phyloP scores from a whole-genome alignment of 1,140 invertebrate species.

The Brachionus asplanchnoidis region DNA sequence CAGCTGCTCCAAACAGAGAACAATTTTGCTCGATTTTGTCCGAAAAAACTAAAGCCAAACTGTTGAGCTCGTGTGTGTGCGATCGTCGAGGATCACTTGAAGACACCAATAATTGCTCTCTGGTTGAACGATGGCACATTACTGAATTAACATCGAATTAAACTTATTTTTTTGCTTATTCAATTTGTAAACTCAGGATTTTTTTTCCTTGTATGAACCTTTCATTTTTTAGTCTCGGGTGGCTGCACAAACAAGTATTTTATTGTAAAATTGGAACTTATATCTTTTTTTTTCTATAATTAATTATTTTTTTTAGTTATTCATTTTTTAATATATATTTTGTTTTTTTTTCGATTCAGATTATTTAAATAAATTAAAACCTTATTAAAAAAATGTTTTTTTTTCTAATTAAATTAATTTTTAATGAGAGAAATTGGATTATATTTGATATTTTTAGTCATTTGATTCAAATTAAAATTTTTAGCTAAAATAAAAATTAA shows the following conservation, averaged over 20 bases:
- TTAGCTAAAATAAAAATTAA: no score
- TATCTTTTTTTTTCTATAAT: neutral
- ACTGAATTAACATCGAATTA: neutral
- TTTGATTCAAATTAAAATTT: no score
- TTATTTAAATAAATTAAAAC: no score
- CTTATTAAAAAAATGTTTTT: no score
- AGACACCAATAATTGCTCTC: neutral
- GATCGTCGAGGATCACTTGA: slow-evolving; percentile 6
- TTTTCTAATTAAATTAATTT: no score
- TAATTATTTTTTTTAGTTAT: no score
- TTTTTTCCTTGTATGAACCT: neutral
- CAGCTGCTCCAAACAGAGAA: neutral
- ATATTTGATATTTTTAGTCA: no score
- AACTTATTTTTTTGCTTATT: neutral
- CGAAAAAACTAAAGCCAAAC: neutral
- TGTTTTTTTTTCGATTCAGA: no score
- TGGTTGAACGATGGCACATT: slow-evolving; percentile 22
- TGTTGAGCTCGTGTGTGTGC: slow-evolving; percentile 27
- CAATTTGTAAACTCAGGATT: neutral
- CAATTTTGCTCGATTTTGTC: slow-evolving; percentile 19
- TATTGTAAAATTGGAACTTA: neutral
- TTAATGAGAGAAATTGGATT: no score
- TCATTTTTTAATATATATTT: neutral
- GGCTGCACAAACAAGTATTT: slow-evolving; percentile 9
- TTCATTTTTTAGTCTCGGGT: neutral